Evolutionary conservation across 1,140 invertebrate genomes (phyloP).

Genomic region (Aphaenogaster rudis): DNA sequence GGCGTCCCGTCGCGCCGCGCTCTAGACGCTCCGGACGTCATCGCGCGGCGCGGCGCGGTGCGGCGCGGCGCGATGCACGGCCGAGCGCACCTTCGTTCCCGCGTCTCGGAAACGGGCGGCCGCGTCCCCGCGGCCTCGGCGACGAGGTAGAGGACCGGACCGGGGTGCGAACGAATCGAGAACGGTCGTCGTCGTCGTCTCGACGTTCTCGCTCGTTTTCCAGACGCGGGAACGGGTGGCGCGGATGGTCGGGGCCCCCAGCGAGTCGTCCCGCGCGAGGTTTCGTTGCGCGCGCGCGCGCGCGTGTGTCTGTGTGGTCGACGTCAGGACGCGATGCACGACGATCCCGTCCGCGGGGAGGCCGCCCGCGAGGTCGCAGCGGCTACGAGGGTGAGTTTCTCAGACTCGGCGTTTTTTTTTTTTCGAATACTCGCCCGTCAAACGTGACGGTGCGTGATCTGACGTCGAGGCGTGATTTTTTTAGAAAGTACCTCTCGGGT

Average conservation of each 20-base stretch:
- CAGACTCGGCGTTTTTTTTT: background rate
- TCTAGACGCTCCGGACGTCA: constrained; percentile 28
- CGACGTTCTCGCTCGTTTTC: constrained; percentile 44
- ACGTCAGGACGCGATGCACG: background rate
- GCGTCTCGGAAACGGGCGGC: constrained; percentile 62
- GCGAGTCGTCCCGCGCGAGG: too few species aligned
- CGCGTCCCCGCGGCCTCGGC: background rate
- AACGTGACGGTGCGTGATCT: too few species aligned
- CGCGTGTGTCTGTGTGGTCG: background rate
- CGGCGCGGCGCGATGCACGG: constrained; percentile 12
- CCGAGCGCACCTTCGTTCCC: constrained; percentile 62
- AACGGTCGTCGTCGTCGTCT: background rate
- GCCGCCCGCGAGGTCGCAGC: background rate
- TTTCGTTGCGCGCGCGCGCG: background rate
- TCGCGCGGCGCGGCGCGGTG: background rate
- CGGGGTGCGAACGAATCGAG: background rate
- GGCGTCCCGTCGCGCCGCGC: constrained; percentile 56
- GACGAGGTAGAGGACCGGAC: background rate
- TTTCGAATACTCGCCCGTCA: too few species aligned
- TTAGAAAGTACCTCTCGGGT: too few species aligned
- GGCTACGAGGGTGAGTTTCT: background rate
- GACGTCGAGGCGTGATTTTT: too few species aligned
- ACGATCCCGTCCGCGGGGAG: background rate
- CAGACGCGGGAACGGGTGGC: constrained; percentile 41
- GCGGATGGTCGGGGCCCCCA: background rate